phyloP scores from a whole-genome alignment of 1,140 invertebrate genomes.

The Drosophila repleta region DNA sequence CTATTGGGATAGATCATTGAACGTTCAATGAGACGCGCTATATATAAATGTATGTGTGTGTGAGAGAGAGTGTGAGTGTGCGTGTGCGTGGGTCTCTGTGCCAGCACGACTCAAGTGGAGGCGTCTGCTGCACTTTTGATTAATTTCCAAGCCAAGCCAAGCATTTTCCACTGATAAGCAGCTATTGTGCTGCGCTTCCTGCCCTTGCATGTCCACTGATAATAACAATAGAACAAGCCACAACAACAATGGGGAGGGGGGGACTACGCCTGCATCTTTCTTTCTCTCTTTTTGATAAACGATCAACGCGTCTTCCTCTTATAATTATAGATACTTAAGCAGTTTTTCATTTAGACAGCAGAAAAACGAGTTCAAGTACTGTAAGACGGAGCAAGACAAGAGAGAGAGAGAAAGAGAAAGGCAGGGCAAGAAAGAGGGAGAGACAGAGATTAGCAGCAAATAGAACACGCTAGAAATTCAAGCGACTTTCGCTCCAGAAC shows the following conservation, averaged over 20 bases:
- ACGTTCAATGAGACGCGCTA: slow-evolving; percentile 61
- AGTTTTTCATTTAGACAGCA: slow-evolving; percentile 22
- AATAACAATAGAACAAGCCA: slow-evolving; percentile 52
- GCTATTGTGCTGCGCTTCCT: slow-evolving; percentile 59
- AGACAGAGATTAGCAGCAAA: not conserved
- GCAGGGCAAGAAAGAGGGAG: slow-evolving; percentile 11
- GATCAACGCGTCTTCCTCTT: slow-evolving; percentile 14
- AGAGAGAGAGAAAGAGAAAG: slow-evolving; percentile 17
- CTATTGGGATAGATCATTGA: slow-evolving; percentile 78
- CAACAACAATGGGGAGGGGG: not conserved
- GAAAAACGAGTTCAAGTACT: slow-evolving; percentile 72
- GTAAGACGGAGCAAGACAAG: slow-evolving; percentile 10
- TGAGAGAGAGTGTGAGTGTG: slow-evolving; percentile 7
- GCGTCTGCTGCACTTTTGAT: slow-evolving; percentile 77
- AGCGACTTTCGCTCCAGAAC: not conserved
- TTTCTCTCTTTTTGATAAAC: slow-evolving; percentile 26
- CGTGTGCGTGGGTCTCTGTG: slow-evolving; percentile 15
- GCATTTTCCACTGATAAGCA: slow-evolving; percentile 42
- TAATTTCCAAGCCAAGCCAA: slow-evolving; percentile 52
- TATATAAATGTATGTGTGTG: slow-evolving; percentile 26
- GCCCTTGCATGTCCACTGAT: slow-evolving; percentile 73
- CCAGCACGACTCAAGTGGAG: slow-evolving; percentile 61
- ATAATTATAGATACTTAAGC: slow-evolving; percentile 19
- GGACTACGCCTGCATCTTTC: slow-evolving; percentile 23
- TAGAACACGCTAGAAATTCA: slow-evolving; percentile 35